phyloP scores from a whole-genome alignment of 2,888 invertebrate species.

The Sussaba pulchella region DNA sequence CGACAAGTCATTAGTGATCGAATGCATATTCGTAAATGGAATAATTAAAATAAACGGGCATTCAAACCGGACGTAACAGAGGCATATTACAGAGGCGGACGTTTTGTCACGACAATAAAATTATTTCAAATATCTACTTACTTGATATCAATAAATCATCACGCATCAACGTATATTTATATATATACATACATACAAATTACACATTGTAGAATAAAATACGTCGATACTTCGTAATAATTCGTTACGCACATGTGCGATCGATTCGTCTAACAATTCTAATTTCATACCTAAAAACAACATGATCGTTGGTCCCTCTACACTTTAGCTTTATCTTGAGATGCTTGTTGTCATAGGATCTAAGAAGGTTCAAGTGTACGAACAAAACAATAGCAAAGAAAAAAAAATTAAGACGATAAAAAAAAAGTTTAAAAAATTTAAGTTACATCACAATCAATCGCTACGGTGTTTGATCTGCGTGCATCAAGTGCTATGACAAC shows the following conservation, averaged over 20 bases:
- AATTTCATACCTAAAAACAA: slow-evolving; percentile 77
- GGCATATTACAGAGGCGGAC: slow-evolving; percentile 40
- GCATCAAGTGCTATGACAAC: slow-evolving; percentile 56
- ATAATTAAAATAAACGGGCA: no score
- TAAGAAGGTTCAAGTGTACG: slow-evolving; percentile 74
- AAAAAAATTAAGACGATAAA: slow-evolving; percentile 29
- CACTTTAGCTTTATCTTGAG: slow-evolving; percentile 84
- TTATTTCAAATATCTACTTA: slow-evolving; percentile 52
- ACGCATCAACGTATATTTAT: slow-evolving; percentile 17
- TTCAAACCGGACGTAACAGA: slow-evolving; percentile 38
- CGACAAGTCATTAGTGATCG: slow-evolving; percentile 18
- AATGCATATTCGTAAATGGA: slow-evolving; percentile 11
- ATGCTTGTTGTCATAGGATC: slow-evolving; percentile 81
- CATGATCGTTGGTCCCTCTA: slow-evolving; percentile 83
- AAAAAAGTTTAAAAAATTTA: no score
- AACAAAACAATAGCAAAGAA: slow-evolving; percentile 50
- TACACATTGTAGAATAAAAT: slow-evolving; percentile 24
- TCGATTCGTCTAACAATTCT: slow-evolving; percentile 83
- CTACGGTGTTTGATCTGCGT: slow-evolving; percentile 57
- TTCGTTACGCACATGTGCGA: slow-evolving; percentile 55
- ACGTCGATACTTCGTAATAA: slow-evolving; percentile 16
- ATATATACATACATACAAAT: no score
- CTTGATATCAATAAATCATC: slow-evolving; percentile 50
- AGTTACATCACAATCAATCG: slow-evolving; percentile 20
- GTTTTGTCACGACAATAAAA: slow-evolving; percentile 24